Evolutionary conservation across 1,140 invertebrate species (phyloP).

Genomic region (Ylistrum balloti): DNA sequence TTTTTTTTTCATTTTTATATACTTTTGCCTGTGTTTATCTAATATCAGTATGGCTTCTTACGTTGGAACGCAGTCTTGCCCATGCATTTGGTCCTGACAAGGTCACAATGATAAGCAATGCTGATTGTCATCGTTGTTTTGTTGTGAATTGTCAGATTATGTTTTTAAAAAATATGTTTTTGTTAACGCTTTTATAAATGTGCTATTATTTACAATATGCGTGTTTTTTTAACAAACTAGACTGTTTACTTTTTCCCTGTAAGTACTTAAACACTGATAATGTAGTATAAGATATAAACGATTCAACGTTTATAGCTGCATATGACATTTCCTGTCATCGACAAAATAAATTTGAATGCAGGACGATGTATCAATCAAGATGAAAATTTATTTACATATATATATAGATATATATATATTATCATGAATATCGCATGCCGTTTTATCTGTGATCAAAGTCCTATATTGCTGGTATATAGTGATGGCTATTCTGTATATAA

Average conservation of each 20-base stretch:
- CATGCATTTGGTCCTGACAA: background rate
- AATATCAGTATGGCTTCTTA: background rate
- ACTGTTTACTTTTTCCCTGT: too few species aligned
- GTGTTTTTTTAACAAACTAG: too few species aligned
- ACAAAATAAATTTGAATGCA: too few species aligned
- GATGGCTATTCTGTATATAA: background rate
- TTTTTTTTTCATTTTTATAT: slow-evolving; percentile 23
- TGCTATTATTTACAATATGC: background rate
- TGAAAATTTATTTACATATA: too few species aligned
- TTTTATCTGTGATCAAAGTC: slow-evolving; percentile 35
- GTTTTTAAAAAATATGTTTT: background rate
- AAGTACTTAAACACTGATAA: too few species aligned
- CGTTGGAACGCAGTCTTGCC: background rate
- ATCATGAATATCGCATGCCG: background rate
- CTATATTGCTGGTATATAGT: background rate
- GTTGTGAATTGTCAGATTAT: background rate
- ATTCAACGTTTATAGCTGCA: too few species aligned
- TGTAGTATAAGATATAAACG: too few species aligned
- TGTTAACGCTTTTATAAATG: background rate
- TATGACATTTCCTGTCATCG: too few species aligned
- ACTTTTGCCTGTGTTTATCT: background rate
- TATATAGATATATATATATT: too few species aligned
- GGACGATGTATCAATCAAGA: too few species aligned
- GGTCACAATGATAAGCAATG: background rate
- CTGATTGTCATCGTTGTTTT: background rate